Conservation (phyloP, 1,140 invertebrate genomes). For the Bradysia coprophila region DNA sequence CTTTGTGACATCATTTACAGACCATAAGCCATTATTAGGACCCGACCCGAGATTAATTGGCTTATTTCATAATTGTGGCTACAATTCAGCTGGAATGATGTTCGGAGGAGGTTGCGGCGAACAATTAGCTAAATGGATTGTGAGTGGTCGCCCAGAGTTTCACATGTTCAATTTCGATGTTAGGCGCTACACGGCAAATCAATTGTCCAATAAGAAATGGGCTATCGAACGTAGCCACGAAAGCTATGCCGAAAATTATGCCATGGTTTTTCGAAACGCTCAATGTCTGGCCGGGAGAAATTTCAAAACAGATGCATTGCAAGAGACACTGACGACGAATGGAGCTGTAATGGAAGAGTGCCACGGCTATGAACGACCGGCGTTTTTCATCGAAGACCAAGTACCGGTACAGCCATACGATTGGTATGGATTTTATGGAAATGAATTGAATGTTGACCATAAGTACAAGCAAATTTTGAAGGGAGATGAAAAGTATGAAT, state of each 20-base stretch:
- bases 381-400: slow-evolving; percentile 36
- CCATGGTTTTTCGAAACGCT: slow-evolving; percentile 66
- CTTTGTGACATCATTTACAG: neutral
- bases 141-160: slow-evolving; percentile 56
- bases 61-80: slow-evolving; percentile 70
- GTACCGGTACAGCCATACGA: slow-evolving; percentile 47
- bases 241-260: slow-evolving; percentile 73
- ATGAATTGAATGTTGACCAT: slow-evolving; percentile 36
- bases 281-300: slow-evolving; percentile 67
- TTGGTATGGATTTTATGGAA: slow-evolving; percentile 65
- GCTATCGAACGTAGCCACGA: slow-evolving; percentile 64
- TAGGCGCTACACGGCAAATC: slow-evolving; percentile 49
- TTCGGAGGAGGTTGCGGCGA: slow-evolving; percentile 68
- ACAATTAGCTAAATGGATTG: slow-evolving; percentile 68
- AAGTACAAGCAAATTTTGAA: slow-evolving; percentile 46
- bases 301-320: slow-evolving; percentile 44
- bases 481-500: slow-evolving; percentile 60
- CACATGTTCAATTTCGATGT: slow-evolving; percentile 78
- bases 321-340: slow-evolving; percentile 31
- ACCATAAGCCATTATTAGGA: slow-evolving; percentile 68
- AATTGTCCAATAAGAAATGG: slow-evolving; percentile 51
- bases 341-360: slow-evolving; percentile 69
- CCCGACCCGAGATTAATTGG: slow-evolving; percentile 15
- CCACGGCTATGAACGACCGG: slow-evolving; percentile 73
- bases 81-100: slow-evolving; percentile 84